Evolutionary conservation across 2,888 invertebrate species (phyloP).

Genomic region (Ferdinandea cuprea): DNA sequence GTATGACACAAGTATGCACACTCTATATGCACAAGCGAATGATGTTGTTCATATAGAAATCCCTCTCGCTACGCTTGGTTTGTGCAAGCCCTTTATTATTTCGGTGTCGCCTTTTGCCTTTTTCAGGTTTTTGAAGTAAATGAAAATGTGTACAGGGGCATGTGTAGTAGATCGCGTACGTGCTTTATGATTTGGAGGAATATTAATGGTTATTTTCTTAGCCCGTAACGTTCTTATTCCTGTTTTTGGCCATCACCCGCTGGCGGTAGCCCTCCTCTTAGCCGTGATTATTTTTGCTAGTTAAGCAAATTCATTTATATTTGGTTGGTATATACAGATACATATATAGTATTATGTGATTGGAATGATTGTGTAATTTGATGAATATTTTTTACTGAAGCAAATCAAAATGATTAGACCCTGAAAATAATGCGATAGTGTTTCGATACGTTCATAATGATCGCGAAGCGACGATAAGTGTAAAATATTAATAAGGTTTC

Average conservation of each 20-base stretch:
- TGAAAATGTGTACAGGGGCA: slow-evolving; percentile 28
- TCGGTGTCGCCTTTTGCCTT: background rate
- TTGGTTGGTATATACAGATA: slow-evolving; percentile 19
- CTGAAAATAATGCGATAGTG: slow-evolving; percentile 42
- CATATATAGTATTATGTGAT: slow-evolving; percentile 37
- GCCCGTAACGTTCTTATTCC: background rate
- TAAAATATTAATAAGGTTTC: slow-evolving; percentile 38
- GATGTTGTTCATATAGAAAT: slow-evolving; percentile 26
- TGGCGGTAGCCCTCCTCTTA: slow-evolving; percentile 2
- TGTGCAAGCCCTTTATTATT: slow-evolving; percentile 29
- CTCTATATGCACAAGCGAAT: background rate
- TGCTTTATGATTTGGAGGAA: slow-evolving; percentile 40
- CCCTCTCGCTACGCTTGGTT: slow-evolving; percentile 40
- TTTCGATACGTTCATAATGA: slow-evolving; percentile 51
- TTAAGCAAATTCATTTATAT: slow-evolving; percentile 18
- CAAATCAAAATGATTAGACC: slow-evolving; percentile 11
- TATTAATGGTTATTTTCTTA: slow-evolving; percentile 32
- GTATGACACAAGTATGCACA: too few relatives aligned
- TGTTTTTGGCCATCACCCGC: slow-evolving; percentile 11
- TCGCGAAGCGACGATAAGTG: slow-evolving; percentile 29
- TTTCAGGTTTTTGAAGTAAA: slow-evolving; percentile 19
- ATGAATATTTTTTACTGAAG: background rate
- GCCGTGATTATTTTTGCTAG: slow-evolving; percentile 29
- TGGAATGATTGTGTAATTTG: slow-evolving; percentile 23
- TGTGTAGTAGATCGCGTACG: slow-evolving; percentile 44